These are phyloP conservation scores for Rhineura floridana DNA, from an alignment of 2,113 vertebrate genomes.

Conservation along the genomic window DNA sequence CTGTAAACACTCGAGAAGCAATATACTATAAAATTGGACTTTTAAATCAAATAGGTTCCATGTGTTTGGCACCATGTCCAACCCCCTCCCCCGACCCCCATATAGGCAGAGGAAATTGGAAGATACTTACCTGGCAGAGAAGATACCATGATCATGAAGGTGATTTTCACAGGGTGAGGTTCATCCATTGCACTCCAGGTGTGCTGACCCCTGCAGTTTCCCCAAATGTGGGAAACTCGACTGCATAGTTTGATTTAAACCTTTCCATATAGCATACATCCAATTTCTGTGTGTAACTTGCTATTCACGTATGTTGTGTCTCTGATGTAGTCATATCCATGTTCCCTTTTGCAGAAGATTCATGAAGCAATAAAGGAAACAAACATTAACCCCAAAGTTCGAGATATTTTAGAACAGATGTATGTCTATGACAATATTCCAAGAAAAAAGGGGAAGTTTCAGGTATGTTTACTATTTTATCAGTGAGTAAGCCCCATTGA, in stretches of 20 bases:
- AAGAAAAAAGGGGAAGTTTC: conserved; percentile 93
- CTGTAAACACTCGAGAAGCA: background rate
- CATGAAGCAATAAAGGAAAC: conserved; percentile 86
- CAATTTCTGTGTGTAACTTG: background rate
- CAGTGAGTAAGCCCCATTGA: background rate
- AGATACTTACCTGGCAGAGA: too few species aligned
- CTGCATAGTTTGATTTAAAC: background rate
- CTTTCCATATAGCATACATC: background rate
- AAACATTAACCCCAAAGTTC: conserved; percentile 81
- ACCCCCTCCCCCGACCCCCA: background rate
- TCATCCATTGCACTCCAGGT: too few species aligned
- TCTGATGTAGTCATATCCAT: background rate
- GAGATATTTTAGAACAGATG: conserved; percentile 85
- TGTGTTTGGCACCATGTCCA: too few species aligned
- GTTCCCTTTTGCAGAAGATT: conserved; percentile 81
- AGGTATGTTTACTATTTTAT: conserved; percentile 75
- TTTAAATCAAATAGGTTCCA: background rate
- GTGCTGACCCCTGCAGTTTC: too few species aligned
- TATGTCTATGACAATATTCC: conserved; percentile 90
- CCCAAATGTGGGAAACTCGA: too few species aligned
- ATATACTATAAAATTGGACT: background rate
- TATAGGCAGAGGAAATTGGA: background rate
- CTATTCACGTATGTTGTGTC: background rate
- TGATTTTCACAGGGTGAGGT: too few species aligned
- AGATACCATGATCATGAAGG: too few species aligned